phyloP scores from a whole-genome alignment of 2,888 invertebrate species.

The Metellina segmentata region DNA sequence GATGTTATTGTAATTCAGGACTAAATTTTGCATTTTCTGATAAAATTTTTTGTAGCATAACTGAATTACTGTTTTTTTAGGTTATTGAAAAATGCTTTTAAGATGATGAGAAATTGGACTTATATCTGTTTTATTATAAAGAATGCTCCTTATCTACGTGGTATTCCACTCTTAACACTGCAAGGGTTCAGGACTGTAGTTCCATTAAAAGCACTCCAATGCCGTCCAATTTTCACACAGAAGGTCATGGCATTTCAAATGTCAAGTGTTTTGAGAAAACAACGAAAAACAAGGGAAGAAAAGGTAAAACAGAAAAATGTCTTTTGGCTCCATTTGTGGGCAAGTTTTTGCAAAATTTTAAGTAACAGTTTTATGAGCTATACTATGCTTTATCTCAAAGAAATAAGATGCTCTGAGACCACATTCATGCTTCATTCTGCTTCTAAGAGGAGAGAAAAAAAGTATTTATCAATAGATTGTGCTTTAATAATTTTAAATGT shows the following conservation, averaged over 20 bases:
- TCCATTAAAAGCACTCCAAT: neutral
- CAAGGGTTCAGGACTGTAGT: neutral
- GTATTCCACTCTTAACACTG: neutral
- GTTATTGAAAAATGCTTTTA: neutral
- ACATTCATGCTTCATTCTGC: too few species aligned
- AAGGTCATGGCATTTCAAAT: constrained; percentile 20
- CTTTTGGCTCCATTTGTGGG: too few species aligned
- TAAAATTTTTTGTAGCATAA: too few species aligned
- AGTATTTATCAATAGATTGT: too few species aligned
- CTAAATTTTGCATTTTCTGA: too few species aligned
- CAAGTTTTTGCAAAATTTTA: too few species aligned
- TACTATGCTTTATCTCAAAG: too few species aligned
- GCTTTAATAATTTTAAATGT: neutral
- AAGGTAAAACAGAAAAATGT: constrained; percentile 19
- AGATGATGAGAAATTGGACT: constrained; percentile 16
- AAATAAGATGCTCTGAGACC: too few species aligned
- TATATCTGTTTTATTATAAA: neutral
- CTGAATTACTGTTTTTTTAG: neutral
- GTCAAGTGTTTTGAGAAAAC: constrained; percentile 21
- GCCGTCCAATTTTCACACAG: neutral
- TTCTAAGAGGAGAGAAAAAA: too few species aligned
- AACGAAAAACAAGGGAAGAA: constrained; percentile 52
- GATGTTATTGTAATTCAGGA: too few species aligned
- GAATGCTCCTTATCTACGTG: neutral
- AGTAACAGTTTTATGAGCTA: too few species aligned